Base-by-base conservation (phyloP, 64 coral and sea anemone genomes). In the Platygyra sinensis region DNA sequence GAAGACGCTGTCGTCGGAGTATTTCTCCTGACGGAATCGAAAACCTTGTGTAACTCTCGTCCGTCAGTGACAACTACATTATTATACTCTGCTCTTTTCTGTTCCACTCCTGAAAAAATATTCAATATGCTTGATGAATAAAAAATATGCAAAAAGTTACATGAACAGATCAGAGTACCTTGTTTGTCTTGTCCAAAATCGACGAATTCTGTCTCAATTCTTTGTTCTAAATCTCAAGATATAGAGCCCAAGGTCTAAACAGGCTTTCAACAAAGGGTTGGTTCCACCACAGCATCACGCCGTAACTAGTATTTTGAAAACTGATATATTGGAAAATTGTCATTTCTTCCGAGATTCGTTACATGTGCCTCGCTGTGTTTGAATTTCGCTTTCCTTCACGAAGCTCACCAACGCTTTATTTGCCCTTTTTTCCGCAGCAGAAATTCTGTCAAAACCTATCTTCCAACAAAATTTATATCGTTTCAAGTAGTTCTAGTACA, bases 41-140 rank as follows among this genome's bases (percentile, higher is more conserved):
- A 50, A 72, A 85, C 81, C 25, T 71, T 85, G 0, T 85, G 81
- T 36, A 85, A 67, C n/a, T 85, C 81, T 71, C 27, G 20, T 19
- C 81, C 81, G 16, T 85, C 81, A 2, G 81, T 85, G 19, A 85
- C 81, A 12, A 69, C 81, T n/a, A 85, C 62, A 69, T 51, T 39
- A 0, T 85, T 36, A 52, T 50, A 36, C 8, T 31, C 32, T 8
- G 31, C 17, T 36, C 80, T 36, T 38, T 83, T 83, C 80, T 33
- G 81, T 71, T 71, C 81, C 36, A 85, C 62, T 17, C 81, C 81
- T 85, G 22, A 69, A 85, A 85, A 77, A 36, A 81, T 32, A 62
- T 33, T 36, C 28, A 55, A 17, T 15, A 81, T 30, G 79, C 54
- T 81, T 22, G 79, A 5, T 20, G 77, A 16, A n/a, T 13, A 17